Conservation (phyloP, 2,113 vertebrate genomes). For the Dinomys branickii region DNA sequence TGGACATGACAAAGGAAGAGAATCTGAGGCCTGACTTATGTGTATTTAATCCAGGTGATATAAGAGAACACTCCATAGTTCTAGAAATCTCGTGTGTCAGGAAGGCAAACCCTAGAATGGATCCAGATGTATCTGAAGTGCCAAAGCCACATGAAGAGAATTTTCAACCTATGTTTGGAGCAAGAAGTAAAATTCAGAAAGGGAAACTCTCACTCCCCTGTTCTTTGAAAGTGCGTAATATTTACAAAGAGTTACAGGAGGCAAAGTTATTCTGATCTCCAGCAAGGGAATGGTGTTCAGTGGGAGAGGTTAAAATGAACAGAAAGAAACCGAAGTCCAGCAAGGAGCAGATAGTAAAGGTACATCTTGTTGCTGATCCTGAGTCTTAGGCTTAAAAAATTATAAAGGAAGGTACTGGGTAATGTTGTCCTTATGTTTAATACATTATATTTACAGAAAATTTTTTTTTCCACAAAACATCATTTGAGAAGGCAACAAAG, state of each 20-base stretch:
- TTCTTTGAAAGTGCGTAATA: neutral
- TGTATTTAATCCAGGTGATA: neutral
- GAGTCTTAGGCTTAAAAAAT: slow-evolving; percentile 2
- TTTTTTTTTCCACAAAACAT: slow-evolving; percentile 4
- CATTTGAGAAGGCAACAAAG: neutral
- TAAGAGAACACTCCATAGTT: neutral
- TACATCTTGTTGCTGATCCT: neutral
- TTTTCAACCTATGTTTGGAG: slow-evolving; percentile 16
- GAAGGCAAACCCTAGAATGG: neutral
- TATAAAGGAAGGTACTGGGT: neutral
- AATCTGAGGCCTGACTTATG: neutral
- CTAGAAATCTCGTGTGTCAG: neutral
- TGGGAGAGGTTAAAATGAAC: neutral
- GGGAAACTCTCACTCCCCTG: neutral
- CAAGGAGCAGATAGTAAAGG: neutral
- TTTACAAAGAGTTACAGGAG: slow-evolving; percentile 32
- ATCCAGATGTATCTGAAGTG: neutral
- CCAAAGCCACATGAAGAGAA: slow-evolving; percentile 33
- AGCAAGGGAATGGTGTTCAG: neutral
- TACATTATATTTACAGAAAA: neutral
- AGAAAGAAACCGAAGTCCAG: neutral
- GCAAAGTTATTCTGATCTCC: slow-evolving; percentile 15
- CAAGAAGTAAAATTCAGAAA: slow-evolving; percentile 20
- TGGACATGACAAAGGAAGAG: neutral
- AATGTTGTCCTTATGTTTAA: neutral